Conservation (phyloP, 2,113 vertebrate species). For the Epinephelus cyanopodus region DNA sequence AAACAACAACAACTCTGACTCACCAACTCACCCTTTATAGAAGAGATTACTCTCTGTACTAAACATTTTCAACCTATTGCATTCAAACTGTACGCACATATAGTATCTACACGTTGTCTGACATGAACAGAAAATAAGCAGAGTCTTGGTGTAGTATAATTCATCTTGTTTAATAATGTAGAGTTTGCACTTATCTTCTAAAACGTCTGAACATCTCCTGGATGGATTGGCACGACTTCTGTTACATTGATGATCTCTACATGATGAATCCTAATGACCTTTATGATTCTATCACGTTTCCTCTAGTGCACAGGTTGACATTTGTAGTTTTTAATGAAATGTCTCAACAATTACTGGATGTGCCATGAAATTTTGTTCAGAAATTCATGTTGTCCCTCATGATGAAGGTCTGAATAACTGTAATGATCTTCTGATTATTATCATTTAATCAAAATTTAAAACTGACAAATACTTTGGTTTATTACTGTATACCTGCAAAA, state of each 20-base stretch:
- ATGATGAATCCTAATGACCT: background rate
- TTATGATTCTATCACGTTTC: background rate
- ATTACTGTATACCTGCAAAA: background rate
- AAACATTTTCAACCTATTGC: constrained; percentile 17
- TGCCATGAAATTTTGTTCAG: background rate
- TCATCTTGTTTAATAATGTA: background rate
- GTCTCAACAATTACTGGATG: background rate
- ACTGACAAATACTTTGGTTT: background rate
- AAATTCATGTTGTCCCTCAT: background rate
- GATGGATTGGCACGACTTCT: background rate
- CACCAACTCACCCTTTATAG: constrained; percentile 31
- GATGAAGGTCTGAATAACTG: too few relatives aligned
- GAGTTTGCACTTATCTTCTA: background rate
- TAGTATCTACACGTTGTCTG: background rate
- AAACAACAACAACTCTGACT: constrained; percentile 63
- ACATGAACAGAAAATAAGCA: background rate
- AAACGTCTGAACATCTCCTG: background rate
- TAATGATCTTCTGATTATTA: background rate
- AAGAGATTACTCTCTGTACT: constrained; percentile 7
- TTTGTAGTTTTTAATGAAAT: background rate
- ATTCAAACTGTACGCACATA: constrained; percentile 5
- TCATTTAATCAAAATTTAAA: background rate
- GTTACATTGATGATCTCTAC: background rate
- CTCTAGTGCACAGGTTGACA: background rate
- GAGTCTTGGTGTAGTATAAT: background rate